Evolutionary conservation across 2,888 invertebrate genomes (phyloP), one percentile per base, ranked within the genome.

Genomic region (Tuta absoluta): DNA sequence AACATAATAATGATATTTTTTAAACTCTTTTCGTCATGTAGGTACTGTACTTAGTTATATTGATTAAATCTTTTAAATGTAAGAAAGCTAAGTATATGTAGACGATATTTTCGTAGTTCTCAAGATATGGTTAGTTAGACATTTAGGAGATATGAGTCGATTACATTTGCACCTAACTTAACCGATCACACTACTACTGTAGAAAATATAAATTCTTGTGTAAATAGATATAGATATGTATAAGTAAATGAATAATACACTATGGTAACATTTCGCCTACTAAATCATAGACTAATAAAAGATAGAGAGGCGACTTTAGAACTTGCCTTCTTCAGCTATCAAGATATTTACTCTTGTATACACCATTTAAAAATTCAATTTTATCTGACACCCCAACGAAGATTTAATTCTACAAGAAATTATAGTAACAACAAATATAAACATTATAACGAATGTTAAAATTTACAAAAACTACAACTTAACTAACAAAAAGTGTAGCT

Each of bases 181-280:
- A 75, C 78, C 78, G 79, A 85, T 85, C 82, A 85, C 81, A 78
- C 84, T 72, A 17, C 56, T 79, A 72, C 67, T 77, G 78, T 86
- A 85, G 75, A 85, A 83, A 86, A 88, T 89, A 85, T 86, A 88
- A 84, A 84, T 74, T 78, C 76, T 77, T 75, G 80, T 85, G 84
- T 87, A 86, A 86, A 86, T 86, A 78, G 78, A 77, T 79, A 78
- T 78, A 89, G 86, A 85, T 85, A 86, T 86, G 84, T 85, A 78
- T 83, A 81, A 71, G 78, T 81, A 86, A 88, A 85, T 85, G 85
- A 86, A 80, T 79, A 78, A 75, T 75, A 73, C 66, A 80, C 83
- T 87, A 90, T 89, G 91, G 91, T 91, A 91, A 91, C 91, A 86
- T 78, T 85, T 85, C 75, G 74, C 71, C 82, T 85, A 86, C 77